These are phyloP conservation scores for Hoplostethus mediterraneus DNA, from an alignment of 2,797 vertebrate genomes.

Conservation along the genomic window DNA sequence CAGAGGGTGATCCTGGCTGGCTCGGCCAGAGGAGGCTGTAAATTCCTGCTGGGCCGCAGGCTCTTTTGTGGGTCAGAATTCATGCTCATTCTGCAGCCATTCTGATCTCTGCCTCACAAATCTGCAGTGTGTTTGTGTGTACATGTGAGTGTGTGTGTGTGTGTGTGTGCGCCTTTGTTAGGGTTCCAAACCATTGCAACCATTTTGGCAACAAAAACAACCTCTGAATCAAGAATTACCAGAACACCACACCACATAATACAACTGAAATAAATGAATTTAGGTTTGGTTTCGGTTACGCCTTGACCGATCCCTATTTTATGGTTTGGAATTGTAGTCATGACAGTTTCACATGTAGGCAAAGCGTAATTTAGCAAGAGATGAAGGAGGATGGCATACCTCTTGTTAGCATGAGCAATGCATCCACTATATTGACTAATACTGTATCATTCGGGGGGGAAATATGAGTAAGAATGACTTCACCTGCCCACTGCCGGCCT, in stretches of 20 bases:
- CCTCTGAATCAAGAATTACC: conserved; percentile 61
- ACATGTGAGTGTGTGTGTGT: conserved; percentile 26
- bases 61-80: conserved; percentile 59
- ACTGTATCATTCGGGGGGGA: neutral
- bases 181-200: conserved; percentile 63
- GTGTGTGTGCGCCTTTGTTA: conserved; percentile 39
- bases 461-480: neutral
- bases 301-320: conserved; percentile 33
- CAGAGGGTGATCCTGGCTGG: conserved; percentile 17
- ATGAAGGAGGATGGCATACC: neutral
- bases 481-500: neutral
- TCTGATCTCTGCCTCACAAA: conserved; percentile 56
- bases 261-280: conserved; percentile 44
- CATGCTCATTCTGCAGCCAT: conserved; percentile 39
- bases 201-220: conserved; percentile 54
- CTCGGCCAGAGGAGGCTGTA: conserved; percentile 26
- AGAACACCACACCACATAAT: conserved; percentile 68
- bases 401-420: neutral
- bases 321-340: conserved; percentile 49
- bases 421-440: conserved; percentile 11
- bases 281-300: conserved; percentile 46
- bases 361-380: neutral
- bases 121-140: conserved; percentile 46
- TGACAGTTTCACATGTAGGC: conserved; percentile 42
- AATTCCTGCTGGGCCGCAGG: conserved; percentile 55